These are phyloP conservation scores for Leucoptera coffeella DNA, from an alignment of 2,888 invertebrate species.

Conservation along the genomic window DNA sequence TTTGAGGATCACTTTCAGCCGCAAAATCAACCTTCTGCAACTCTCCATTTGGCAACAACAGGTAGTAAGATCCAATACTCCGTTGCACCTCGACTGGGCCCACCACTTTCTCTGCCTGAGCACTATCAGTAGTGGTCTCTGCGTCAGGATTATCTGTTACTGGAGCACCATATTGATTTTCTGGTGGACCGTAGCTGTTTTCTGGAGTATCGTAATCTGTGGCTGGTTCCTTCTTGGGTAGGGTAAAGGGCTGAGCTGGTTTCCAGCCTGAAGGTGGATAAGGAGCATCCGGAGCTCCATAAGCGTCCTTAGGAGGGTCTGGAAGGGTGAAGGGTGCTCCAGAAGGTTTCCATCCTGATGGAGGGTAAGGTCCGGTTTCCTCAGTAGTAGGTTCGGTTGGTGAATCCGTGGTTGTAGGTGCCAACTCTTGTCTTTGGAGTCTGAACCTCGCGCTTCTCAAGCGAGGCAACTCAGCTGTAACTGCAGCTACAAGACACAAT, in stretches of 20 bases:
- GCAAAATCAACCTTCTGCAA: slow-evolving; percentile 56
- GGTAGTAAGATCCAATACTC: slow-evolving; percentile 56
- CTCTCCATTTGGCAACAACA: slow-evolving; percentile 58
- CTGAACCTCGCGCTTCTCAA: slow-evolving; percentile 37
- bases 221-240: slow-evolving; percentile 8
- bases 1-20: slow-evolving; percentile 39
- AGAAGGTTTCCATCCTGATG: slow-evolving; percentile 37
- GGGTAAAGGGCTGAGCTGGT: slow-evolving; percentile 7
- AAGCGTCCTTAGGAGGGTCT: slow-evolving; percentile 19
- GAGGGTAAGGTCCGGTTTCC: slow-evolving; percentile 15
- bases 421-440: slow-evolving; percentile 34
- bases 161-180: slow-evolving; percentile 7
- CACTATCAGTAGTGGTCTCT: slow-evolving; percentile 17
- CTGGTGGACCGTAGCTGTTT: slow-evolving; percentile 7
- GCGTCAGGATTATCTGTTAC: slow-evolving; percentile 9
- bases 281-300: slow-evolving; percentile 24
- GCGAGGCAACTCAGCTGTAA: slow-evolving; percentile 36
- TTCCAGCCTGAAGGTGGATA: slow-evolving; percentile 7
- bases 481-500: slow-evolving; percentile 17
- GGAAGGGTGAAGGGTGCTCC: slow-evolving; percentile 29
- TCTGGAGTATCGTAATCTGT: slow-evolving; percentile 7
- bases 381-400: slow-evolving; percentile 27
- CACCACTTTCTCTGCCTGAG: slow-evolving; percentile 20
- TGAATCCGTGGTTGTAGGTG: slow-evolving; percentile 33
- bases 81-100: slow-evolving; percentile 32